Base-by-base conservation (phyloP, 2,888 invertebrate species). In the Chrysodeixis includens region DNA sequence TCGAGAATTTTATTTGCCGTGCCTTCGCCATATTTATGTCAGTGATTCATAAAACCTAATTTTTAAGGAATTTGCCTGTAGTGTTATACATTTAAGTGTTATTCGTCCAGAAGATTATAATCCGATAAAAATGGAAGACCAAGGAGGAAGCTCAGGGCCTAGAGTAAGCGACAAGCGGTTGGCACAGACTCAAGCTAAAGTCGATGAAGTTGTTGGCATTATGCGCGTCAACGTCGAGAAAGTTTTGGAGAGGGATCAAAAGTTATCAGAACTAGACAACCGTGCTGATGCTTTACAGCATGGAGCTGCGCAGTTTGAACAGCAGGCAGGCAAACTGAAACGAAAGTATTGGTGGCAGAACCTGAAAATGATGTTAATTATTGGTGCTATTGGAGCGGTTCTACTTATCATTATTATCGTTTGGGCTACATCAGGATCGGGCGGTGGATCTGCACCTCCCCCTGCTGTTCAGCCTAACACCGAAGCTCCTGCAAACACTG, bases 341-440 rank as follows among this genome's bases (percentile, higher is more conserved):
- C 96, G 98, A 90, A 99, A 99, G 95, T 99, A 98, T 91, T 99
- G 99, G 99, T 97, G 99, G 97, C 98, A 99, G 95, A 99, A 99
- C 95, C 96, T 99, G 93, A 99, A 99, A 96, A 98, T 98, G 98
- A 98, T 98, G 98, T 97, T 98, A 88, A 98, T 98, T 81, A 97
- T 98, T 96, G 98, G 98, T 85, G 97, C 97, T 83, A 98, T 98
- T 89, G 98, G 97, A 78, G 96, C 97, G 81, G 96, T 98, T 80
- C 93, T 98, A 89, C 95, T 98, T 93, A 97, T 97, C 91, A 97
- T 98, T 86, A 97, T 98, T 87, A 97, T 98, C 92, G 97, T 98
- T 74, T 95, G 92, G 91, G 92, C 93, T 60, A 90, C 93, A 32
- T 88, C 90, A 63, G 91, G 93, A 18, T 83, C 85, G 2, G 76